phyloP scores from a whole-genome alignment of 1,140 invertebrate genomes.

The Heliothis virescens region DNA sequence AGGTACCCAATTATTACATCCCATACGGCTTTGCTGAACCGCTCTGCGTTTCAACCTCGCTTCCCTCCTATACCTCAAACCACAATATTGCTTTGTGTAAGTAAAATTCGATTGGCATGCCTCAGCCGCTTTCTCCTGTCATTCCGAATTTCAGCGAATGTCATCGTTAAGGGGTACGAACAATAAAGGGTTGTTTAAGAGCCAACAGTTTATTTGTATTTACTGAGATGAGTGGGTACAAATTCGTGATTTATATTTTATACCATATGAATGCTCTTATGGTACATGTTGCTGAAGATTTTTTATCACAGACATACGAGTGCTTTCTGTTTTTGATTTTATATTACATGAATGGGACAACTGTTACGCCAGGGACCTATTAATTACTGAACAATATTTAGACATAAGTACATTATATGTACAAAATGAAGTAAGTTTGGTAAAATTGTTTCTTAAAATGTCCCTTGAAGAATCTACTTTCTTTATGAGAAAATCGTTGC shows the following conservation, averaged over 20 bases:
- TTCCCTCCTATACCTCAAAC: neutral
- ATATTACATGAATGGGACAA: neutral
- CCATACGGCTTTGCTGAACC: no score
- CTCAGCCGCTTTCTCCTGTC: constrained; percentile 72
- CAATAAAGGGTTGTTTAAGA: constrained; percentile 59
- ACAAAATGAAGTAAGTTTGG: no score
- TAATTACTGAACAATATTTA: no score
- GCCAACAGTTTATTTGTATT: constrained; percentile 48
- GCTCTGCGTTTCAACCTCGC: neutral
- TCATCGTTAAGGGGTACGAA: constrained; percentile 65
- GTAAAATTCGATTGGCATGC: constrained; percentile 76
- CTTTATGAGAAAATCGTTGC: no score
- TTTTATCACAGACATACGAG: no score
- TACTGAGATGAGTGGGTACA: constrained; percentile 47
- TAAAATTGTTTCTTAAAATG: no score
- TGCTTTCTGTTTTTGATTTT: no score
- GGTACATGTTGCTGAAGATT: no score
- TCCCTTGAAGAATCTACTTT: no score
- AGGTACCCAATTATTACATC: no score
- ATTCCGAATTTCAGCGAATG: constrained; percentile 75
- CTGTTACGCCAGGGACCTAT: no score
- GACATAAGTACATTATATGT: no score
- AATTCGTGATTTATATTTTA: constrained; percentile 31
- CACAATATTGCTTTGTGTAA: constrained; percentile 38
- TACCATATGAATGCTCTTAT: constrained; percentile 15